A percentile compares a stretch with the other conserved stretches of the same genome.
These are phyloP conservation scores for Anthophora plumipes DNA, from an alignment of 2,888 invertebrate genomes.

Conservation along the genomic window DNA sequence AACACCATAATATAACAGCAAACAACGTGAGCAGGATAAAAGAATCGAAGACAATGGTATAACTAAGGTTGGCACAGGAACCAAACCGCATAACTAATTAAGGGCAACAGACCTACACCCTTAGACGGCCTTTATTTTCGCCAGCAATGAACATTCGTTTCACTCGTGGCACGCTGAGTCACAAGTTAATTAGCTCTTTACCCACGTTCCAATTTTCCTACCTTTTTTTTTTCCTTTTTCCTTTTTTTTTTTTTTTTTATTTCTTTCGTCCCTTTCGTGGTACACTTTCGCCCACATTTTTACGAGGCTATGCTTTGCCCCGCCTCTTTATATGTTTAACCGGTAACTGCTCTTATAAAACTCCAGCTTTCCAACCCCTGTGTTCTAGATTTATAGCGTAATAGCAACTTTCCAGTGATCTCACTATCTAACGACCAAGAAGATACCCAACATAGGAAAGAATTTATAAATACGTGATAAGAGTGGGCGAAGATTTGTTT, in stretches of 20 bases:
- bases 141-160: slow-evolving; percentile 40
- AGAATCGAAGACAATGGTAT: no score
- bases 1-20: no score
- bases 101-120: background rate
- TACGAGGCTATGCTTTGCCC: slow-evolving; percentile 47
- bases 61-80: background rate
- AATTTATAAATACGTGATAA: slow-evolving; percentile 34
- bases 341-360: slow-evolving; percentile 69
- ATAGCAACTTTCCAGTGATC: slow-evolving; percentile 29
- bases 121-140: slow-evolving; percentile 16
- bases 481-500: slow-evolving; percentile 16
- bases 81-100: slow-evolving; percentile 30
- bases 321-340: slow-evolving; percentile 61
- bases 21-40: no score
- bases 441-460: background rate
- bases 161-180: slow-evolving; percentile 38
- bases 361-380: slow-evolving; percentile 7
- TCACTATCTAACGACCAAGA: slow-evolving; percentile 12
- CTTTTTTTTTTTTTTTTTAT: background rate
- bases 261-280: background rate
- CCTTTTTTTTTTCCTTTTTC: background rate
- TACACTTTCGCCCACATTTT: slow-evolving; percentile 54
- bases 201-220: slow-evolving; percentile 37
- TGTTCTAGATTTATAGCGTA: slow-evolving; percentile 31
- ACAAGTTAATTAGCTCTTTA: slow-evolving; percentile 72